A percentile compares a stretch with the other conserved stretches of the same genome.
Evolutionary conservation across 2,888 invertebrate species (phyloP).

Genomic region (Drosophila neutralis): DNA sequence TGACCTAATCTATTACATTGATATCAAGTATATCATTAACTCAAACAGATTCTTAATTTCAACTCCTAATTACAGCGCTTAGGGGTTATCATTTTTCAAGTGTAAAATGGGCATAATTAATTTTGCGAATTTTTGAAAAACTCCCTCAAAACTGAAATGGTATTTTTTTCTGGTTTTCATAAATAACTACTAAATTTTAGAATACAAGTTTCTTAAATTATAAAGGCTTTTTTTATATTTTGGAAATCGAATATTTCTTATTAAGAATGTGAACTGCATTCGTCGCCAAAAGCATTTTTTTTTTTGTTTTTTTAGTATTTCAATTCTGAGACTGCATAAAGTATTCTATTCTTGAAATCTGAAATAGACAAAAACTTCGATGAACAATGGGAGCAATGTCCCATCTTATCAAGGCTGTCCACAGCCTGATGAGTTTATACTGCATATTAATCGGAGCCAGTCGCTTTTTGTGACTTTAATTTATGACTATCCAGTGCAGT

Average conservation of each 20-base stretch:
- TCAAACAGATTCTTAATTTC: neutral
- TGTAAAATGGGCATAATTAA: neutral
- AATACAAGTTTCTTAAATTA: too few relatives aligned
- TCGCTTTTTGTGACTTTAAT: conserved; percentile 3
- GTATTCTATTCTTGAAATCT: neutral
- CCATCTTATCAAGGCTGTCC: neutral
- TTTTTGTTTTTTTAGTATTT: too few relatives aligned
- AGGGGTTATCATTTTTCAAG: neutral
- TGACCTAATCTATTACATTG: neutral
- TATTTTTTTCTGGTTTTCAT: neutral
- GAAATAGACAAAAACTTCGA: neutral
- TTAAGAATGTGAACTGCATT: neutral
- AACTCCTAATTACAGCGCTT: neutral
- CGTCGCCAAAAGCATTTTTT: neutral
- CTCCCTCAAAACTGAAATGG: neutral
- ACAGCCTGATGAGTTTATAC: neutral
- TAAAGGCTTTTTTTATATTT: too few relatives aligned
- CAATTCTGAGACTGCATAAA: neutral
- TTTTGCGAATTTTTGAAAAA: neutral
- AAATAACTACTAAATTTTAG: neutral
- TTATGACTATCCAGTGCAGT: neutral
- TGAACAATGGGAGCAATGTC: neutral
- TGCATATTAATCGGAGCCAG: neutral
- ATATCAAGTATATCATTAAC: neutral
- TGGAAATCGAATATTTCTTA: neutral